A percentile compares a stretch with the other conserved stretches of the same genome.
phyloP scores from a whole-genome alignment of 2,113 vertebrate species.

The Galemys pyrenaicus region DNA sequence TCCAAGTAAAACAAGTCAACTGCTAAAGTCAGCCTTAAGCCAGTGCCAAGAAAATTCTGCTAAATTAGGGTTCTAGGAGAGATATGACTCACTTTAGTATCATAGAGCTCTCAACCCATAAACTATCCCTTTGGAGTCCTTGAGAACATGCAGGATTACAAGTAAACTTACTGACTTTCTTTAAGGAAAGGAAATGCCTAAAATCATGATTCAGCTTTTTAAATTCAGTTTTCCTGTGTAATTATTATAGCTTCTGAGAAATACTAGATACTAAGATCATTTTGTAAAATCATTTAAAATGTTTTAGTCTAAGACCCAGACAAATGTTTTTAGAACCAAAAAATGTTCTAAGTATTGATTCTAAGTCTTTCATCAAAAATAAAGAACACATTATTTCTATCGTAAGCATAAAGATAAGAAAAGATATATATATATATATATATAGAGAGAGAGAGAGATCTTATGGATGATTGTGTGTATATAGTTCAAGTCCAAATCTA shows the following conservation, averaged over 20 bases:
- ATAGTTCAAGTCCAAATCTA: neutral
- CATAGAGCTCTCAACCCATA: slow-evolving; percentile 46
- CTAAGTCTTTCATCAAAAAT: slow-evolving; percentile 9
- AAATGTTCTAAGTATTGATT: neutral
- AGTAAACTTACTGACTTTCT: slow-evolving; percentile 60
- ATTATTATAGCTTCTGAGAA: slow-evolving; percentile 48
- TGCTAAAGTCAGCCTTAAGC: slow-evolving; percentile 53
- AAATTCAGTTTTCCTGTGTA: slow-evolving; percentile 56
- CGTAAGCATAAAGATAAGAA: neutral
- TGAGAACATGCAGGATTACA: slow-evolving; percentile 58
- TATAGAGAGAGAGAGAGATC: neutral
- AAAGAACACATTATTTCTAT: neutral
- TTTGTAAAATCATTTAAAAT: slow-evolving; percentile 40
- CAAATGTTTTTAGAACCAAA: slow-evolving; percentile 36
- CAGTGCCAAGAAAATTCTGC: slow-evolving; percentile 59
- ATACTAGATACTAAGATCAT: slow-evolving; percentile 34
- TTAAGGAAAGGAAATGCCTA: slow-evolving; percentile 65
- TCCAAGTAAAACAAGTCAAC: slow-evolving; percentile 70
- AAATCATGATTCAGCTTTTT: slow-evolving; percentile 66
- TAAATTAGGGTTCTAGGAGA: slow-evolving; percentile 56
- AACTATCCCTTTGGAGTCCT: slow-evolving; percentile 63
- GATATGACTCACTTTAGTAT: slow-evolving; percentile 58
- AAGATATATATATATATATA: neutral
- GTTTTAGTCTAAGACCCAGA: neutral
- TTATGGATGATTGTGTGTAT: neutral